Evolutionary conservation across 2,888 invertebrate genomes (phyloP).

Genomic region (Heliconius aoede): DNA sequence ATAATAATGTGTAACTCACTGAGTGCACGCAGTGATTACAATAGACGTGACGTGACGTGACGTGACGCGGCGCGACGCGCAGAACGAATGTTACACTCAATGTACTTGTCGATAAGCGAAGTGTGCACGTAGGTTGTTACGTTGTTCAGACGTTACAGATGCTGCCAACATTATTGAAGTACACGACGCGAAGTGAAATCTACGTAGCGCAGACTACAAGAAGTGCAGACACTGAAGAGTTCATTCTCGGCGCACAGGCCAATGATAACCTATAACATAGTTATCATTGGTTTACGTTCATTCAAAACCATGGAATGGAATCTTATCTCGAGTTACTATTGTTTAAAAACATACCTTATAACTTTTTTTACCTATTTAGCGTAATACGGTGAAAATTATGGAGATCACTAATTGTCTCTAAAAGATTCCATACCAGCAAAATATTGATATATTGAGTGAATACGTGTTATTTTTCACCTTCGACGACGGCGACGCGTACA

Average conservation of each 20-base stretch:
- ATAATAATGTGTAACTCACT: slow-evolving; percentile 83
- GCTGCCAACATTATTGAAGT: slow-evolving; percentile 78
- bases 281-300: slow-evolving; percentile 82
- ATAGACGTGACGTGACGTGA: slow-evolving; percentile 76
- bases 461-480: slow-evolving; percentile 62
- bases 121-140: slow-evolving; percentile 80
- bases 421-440: slow-evolving; percentile 66
- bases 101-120: slow-evolving; percentile 76
- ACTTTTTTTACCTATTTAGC: not conserved
- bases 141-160: slow-evolving; percentile 80
- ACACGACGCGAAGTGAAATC: slow-evolving; percentile 81
- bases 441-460: slow-evolving; percentile 49
- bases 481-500: slow-evolving; percentile 89
- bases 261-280: slow-evolving; percentile 85
- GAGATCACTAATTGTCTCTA: slow-evolving; percentile 38
- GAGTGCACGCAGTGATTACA: slow-evolving; percentile 83
- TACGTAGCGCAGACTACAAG: slow-evolving; percentile 84
- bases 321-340: slow-evolving; percentile 54
- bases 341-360: slow-evolving; percentile 1
- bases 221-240: slow-evolving; percentile 83
- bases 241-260: slow-evolving; percentile 83
- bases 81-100: slow-evolving; percentile 77
- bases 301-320: slow-evolving; percentile 71
- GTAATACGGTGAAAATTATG: not conserved
- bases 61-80: slow-evolving; percentile 73